phyloP scores from a whole-genome alignment of 2,113 vertebrate genomes.

The Atlantisia rogersi region DNA sequence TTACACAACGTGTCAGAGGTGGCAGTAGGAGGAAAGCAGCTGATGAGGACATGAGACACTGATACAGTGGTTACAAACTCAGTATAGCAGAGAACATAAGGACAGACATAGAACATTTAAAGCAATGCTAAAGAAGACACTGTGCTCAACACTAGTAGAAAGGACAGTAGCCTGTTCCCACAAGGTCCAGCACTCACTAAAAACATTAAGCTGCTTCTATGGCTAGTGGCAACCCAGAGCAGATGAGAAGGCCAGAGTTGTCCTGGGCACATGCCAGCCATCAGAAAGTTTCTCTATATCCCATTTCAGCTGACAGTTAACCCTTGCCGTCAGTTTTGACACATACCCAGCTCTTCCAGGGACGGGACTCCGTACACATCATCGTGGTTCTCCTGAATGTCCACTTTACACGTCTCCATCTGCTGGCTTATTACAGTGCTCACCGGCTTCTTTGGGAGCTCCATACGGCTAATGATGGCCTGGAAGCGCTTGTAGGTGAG shows the following conservation, averaged over 20 bases:
- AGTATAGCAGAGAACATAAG: not conserved
- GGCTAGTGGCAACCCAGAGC: not conserved
- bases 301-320: not conserved
- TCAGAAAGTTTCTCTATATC: not conserved
- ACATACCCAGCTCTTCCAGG: constrained; percentile 92
- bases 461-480: constrained; percentile 92
- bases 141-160: not conserved
- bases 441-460: constrained; percentile 89
- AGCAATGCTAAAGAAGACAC: not conserved
- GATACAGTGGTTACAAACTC: not conserved
- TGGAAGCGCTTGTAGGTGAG: constrained; percentile 97
- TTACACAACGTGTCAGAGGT: not conserved
- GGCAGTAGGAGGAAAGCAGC: not conserved
- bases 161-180: not conserved
- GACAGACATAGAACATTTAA: not conserved
- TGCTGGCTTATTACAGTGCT: constrained; percentile 83
- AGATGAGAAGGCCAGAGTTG: not conserved
- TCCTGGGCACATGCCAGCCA: not conserved
- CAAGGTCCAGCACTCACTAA: not conserved
- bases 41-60: not conserved
- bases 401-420: constrained; percentile 86
- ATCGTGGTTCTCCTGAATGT: constrained; percentile 88
- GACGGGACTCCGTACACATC: constrained; percentile 91
- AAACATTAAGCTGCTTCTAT: not conserved
- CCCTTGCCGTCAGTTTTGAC: not conserved